Base-by-base conservation (phyloP, 2,888 invertebrate genomes). In the Eucera pruinosa region DNA sequence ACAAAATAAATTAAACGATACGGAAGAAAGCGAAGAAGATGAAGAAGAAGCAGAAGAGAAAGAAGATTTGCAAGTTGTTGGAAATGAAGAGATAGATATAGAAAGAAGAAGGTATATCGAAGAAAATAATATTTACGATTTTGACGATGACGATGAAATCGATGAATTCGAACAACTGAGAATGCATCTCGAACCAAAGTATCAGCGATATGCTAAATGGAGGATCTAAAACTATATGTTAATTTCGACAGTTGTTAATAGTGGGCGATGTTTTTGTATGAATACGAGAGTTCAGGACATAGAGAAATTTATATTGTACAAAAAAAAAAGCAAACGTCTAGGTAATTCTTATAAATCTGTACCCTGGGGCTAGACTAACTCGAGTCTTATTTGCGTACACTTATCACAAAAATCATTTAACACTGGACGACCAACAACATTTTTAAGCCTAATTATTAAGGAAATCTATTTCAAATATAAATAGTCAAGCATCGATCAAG, bases 181-280 rank as follows among this genome's bases (percentile, higher is more conserved):
- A 73, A 82, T 70, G 61, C 70, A 88, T 55, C 86, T 89, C 54
- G 90, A 90, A 80, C 86, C 90, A 64, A 84, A 87, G 78, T 90
- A 90, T 81, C 89, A 83, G 41, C 89, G 86, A 41, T 90, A 89
- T 66, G 85, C 88, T 55, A 89, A 87, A 60, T 90, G 90, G 90
- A 87, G 87, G 55, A 89, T 90, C 58, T 90, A 72, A 77, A 86
- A 48, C 6, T 41, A 67, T 2, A 15, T 41, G 39, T 57, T 62
- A 27, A n/a, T n/a, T 41, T 33, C 20, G 25, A 33, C 23, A 36
- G 27, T 33, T 47, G 23, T 70, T 48, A 50, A 50, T 57, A 52
- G 20, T 36, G 33, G 33, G 3, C 62, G 41, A 30, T 68, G 43
- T 57, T 75, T 33, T 41, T 58, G 23, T 76, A 68, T 55, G 25